phyloP scores from a whole-genome alignment of 1,140 invertebrate genomes.

The Zaprionus taronus region DNA sequence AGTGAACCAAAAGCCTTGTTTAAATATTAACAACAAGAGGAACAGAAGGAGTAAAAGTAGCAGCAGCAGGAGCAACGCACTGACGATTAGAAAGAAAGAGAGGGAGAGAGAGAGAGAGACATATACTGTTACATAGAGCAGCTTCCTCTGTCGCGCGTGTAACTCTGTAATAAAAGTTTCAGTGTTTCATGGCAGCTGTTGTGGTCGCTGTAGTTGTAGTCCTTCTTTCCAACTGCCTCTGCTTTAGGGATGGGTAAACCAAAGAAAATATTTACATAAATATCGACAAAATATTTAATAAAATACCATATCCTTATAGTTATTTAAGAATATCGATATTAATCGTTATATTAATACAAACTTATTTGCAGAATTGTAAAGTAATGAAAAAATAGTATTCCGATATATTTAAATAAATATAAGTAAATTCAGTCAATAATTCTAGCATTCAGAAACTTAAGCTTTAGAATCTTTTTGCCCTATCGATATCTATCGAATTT shows the following conservation, averaged over 20 bases:
- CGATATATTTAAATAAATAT: too few species aligned
- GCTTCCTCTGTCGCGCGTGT: not conserved
- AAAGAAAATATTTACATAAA: not conserved
- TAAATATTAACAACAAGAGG: conserved; percentile 63
- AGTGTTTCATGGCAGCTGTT: conserved; percentile 33
- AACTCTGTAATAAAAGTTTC: conserved; percentile 58
- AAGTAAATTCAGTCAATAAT: not conserved
- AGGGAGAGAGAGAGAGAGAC: too few species aligned
- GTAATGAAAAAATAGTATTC: too few species aligned
- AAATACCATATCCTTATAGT: not conserved
- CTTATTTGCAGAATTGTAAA: too few species aligned
- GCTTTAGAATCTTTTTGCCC: not conserved
- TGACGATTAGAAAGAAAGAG: not conserved
- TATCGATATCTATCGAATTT: not conserved
- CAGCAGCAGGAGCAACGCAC: conserved; percentile 11
- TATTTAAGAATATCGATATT: too few species aligned
- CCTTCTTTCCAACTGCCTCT: not conserved
- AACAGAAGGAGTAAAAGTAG: conserved; percentile 15
- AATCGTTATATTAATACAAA: too few species aligned
- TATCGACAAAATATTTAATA: not conserved
- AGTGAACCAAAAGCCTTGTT: conserved; percentile 56
- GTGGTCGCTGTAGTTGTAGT: not conserved
- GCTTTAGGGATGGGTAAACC: not conserved
- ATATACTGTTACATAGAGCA: not conserved
- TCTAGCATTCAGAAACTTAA: too few species aligned